Evolutionary conservation across 2,113 vertebrate species (phyloP).

Genomic region (Leucoraja erinaceus): DNA sequence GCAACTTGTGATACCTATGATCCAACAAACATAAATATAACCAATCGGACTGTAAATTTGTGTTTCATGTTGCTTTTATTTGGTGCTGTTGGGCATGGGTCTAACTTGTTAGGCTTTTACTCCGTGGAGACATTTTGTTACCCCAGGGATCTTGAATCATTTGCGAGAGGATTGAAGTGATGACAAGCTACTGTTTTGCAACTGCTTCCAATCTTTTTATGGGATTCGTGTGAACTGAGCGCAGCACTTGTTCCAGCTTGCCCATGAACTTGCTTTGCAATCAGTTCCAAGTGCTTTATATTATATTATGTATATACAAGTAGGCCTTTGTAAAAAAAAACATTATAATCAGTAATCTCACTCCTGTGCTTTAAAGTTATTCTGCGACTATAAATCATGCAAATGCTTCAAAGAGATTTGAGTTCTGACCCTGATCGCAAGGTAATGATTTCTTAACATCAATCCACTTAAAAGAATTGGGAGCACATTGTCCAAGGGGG

Average conservation of each 20-base stretch:
- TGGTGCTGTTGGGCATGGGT: neutral
- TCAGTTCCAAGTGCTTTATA: neutral
- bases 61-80: neutral
- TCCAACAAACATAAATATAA: neutral
- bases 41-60: neutral
- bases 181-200: neutral
- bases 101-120: neutral
- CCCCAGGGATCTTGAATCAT: neutral
- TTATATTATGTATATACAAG: neutral
- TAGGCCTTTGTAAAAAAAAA: neutral
- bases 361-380: neutral
- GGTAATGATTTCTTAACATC: no score
- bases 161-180: neutral
- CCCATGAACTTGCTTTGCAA: neutral
- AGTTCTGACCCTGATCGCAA: no score
- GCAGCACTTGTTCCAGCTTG: neutral
- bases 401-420: neutral
- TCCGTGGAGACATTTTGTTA: neutral
- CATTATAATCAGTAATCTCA: neutral
- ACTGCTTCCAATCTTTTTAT: neutral
- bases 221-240: neutral
- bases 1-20: no score
- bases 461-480: no score
- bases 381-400: neutral
- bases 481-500: no score